Evolutionary conservation across 1,140 invertebrate genomes (phyloP), one percentile per base, ranked within the genome.

Genomic region (Metaphire vulgaris): DNA sequence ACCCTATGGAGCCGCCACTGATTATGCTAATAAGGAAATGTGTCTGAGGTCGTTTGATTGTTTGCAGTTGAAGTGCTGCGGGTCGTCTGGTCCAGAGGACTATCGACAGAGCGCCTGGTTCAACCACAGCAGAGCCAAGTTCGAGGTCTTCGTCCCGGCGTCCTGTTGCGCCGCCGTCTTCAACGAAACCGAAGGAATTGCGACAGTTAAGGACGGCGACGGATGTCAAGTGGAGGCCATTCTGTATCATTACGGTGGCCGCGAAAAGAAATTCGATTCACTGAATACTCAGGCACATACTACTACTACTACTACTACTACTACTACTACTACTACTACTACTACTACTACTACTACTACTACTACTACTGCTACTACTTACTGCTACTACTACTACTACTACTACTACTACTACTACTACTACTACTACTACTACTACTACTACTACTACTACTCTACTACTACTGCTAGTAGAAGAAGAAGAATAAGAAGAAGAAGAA

Each of bases 31-130:
- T n/a, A n/a, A n/a, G n/a, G n/a, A n/a, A n/a, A n/a, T n/a, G n/a
- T n/a, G n/a, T n/a, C n/a, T n/a, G n/a, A n/a, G n/a, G n/a, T n/a
- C n/a, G n/a, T n/a, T n/a, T n/a, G n/a, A n/a, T n/a, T n/a, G n/a
- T n/a, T 56, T 56, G 1, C 74, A 76, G 75, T 71, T 76, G 32
- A 71, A 76, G 26, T 76, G 75, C 29, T 76, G 75, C 33, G 75
- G 75, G 0, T 32, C 75, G 6, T 30, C 56, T 15, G 75, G 75
- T 0, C 75, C 75, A n/a, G 21, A 33, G 14, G 69, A 76, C 68
- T 76, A 76, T 32, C 67, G 67, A 33, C 68, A 33, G 30, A 76
- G 75, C 33, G 32, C 75, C 21, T 76, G 75, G 75, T 76, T 33
- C 75, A 76, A 76, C 75, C 32, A 72, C 21, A 69, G 64, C 2